phyloP scores from a whole-genome alignment of 1,140 invertebrate genomes.

The Aphis gossypii region DNA sequence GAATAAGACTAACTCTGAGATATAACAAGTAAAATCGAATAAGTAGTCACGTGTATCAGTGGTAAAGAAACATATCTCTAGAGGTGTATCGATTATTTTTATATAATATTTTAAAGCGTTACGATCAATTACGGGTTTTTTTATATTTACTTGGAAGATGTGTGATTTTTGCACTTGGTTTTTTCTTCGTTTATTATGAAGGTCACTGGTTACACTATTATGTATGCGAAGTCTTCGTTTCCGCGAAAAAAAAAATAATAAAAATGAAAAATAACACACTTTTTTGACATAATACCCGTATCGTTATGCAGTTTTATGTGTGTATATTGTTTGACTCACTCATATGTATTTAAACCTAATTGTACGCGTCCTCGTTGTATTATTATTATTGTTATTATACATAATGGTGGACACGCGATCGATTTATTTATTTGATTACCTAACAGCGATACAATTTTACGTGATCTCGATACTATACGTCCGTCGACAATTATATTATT shows the following conservation, averaged over 20 bases:
- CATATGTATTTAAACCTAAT: background rate
- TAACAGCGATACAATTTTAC: background rate
- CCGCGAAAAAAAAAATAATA: background rate
- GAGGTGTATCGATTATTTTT: background rate
- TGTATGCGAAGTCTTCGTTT: background rate
- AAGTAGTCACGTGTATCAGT: background rate
- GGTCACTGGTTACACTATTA: background rate
- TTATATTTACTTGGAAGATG: background rate
- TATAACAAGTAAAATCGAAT: background rate
- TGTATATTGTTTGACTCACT: background rate
- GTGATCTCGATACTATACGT: background rate
- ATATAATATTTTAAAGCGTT: background rate
- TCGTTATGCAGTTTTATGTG: background rate
- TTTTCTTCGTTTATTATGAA: background rate
- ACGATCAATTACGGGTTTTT: background rate
- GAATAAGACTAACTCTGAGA: background rate
- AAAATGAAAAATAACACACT: background rate
- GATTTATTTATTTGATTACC: conserved; percentile 5
- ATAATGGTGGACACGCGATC: background rate
- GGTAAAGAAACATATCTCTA: background rate
- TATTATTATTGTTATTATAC: background rate
- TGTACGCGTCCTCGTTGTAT: background rate
- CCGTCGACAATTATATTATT: conserved; percentile 4
- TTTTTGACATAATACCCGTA: background rate
- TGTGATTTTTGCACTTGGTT: background rate